A percentile compares a stretch with the other conserved stretches of the same genome.
These are phyloP conservation scores for Cheilinus undulatus DNA, from an alignment of 2,113 vertebrate genomes.

Conservation along the genomic window DNA sequence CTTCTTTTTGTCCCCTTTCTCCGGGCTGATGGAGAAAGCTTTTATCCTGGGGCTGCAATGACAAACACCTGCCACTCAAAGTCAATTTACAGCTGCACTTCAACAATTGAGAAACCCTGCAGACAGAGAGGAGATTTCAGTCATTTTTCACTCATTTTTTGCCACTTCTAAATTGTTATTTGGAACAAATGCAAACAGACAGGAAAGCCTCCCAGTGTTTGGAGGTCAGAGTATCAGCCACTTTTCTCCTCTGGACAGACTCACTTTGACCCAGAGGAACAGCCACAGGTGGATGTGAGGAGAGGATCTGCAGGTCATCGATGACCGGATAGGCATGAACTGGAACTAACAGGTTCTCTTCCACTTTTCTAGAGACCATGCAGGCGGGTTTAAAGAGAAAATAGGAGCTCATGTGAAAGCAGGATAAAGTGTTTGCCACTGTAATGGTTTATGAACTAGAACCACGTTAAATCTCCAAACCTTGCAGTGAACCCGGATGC, in stretches of 20 bases:
- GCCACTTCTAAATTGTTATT: constrained; percentile 31
- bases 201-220: constrained; percentile 23
- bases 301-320: constrained; percentile 90
- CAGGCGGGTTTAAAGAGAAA: constrained; percentile 32
- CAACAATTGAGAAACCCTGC: constrained; percentile 74
- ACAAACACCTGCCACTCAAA: constrained; percentile 91
- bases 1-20: constrained; percentile 79
- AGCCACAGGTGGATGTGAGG: constrained; percentile 86
- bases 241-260: constrained; percentile 32
- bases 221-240: constrained; percentile 11
- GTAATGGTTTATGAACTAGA: too few species aligned
- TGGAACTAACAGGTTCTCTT: constrained; percentile 90
- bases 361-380: constrained; percentile 83
- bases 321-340: constrained; percentile 91
- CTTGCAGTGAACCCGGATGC: constrained; percentile 91
- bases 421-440: too few species aligned
- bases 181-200: constrained; percentile 60
- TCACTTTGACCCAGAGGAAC: constrained; percentile 89
- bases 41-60: constrained; percentile 85
- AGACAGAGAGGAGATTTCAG: constrained; percentile 36
- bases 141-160: neutral
- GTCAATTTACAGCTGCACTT: constrained; percentile 93
- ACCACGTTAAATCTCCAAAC: too few species aligned
- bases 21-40: constrained; percentile 88
- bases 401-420: too few species aligned